A percentile compares a stretch with the other conserved stretches of the same genome.
Evolutionary conservation across 2,797 vertebrate species (phyloP).

Genomic region (Argentina silus): DNA sequence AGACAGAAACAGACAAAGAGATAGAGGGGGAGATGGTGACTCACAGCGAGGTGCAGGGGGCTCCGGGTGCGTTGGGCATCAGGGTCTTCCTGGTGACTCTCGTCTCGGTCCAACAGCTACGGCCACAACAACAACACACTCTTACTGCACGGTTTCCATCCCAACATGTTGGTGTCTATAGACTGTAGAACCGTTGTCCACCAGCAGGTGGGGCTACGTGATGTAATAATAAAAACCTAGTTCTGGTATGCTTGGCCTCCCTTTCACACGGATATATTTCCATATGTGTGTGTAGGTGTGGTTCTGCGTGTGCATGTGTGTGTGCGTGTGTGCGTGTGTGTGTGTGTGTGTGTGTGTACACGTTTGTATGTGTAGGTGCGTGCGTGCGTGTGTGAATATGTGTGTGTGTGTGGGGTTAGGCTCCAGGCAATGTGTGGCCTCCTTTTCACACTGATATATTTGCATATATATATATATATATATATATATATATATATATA

Average conservation of each 20-base stretch:
- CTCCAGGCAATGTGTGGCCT: constrained; percentile 6
- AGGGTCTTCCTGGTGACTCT: constrained; percentile 80
- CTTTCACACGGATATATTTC: too few relatives aligned
- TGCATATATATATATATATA: neutral
- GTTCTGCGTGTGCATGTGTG: too few relatives aligned
- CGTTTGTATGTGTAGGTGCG: too few relatives aligned
- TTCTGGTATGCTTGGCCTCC: too few relatives aligned
- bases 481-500: constrained; percentile 2
- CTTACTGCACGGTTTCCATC: constrained; percentile 17
- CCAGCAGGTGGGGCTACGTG: constrained; percentile 27
- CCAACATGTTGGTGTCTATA: neutral
- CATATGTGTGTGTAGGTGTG: too few relatives aligned
- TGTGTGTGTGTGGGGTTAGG: too few relatives aligned
- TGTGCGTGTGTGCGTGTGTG: too few relatives aligned
- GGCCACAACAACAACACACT: constrained; percentile 12
- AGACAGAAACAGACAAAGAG: neutral
- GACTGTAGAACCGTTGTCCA: neutral
- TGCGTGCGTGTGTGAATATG: too few relatives aligned
- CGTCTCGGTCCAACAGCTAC: constrained; percentile 90
- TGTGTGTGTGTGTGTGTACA: too few relatives aligned
- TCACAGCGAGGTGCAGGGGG: constrained; percentile 95
- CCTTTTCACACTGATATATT: neutral
- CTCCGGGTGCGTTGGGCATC: constrained; percentile 82
- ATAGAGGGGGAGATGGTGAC: constrained; percentile 47
- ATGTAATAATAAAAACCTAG: constrained; percentile 17